Evolutionary conservation across 2,797 vertebrate species (phyloP).

Genomic region (Crypturellus tataupa): DNA sequence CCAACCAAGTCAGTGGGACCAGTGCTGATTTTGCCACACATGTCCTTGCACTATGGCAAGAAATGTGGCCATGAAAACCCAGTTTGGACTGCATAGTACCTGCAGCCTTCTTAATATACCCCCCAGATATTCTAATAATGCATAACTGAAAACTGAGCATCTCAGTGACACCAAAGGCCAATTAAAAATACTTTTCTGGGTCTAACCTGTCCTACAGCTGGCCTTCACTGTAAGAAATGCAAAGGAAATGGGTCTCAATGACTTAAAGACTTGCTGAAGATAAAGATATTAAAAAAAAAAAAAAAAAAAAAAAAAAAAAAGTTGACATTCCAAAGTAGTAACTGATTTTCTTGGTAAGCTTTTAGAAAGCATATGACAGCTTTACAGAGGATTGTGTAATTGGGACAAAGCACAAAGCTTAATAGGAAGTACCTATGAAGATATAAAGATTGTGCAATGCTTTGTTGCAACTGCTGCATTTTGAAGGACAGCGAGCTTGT

Average conservation of each 20-base stretch:
- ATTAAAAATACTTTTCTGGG: not conserved
- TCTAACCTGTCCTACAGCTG: not conserved
- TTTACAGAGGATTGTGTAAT: not conserved
- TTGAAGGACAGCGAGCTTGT: not conserved
- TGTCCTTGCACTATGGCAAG: not conserved
- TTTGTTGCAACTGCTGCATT: not conserved
- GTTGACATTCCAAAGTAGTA: not conserved
- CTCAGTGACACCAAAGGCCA: not conserved
- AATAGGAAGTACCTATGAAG: not conserved
- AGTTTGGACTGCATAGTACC: not conserved
- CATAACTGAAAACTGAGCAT: too few species aligned
- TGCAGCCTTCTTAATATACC: not conserved
- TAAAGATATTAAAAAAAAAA: not conserved
- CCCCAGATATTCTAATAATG: not conserved
- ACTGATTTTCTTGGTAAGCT: not conserved
- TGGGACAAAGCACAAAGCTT: not conserved
- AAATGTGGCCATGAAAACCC: not conserved
- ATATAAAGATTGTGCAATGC: not conserved
- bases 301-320: too few species aligned
- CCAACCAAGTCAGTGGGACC: rapidly evolving
- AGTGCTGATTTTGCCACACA: not conserved
- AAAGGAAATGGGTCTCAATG: not conserved
- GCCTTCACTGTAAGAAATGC: not conserved
- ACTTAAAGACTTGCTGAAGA: not conserved
- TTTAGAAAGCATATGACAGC: not conserved